Conservation (phyloP, 1,140 invertebrate genomes). For the Trachymyrmex cornetzi region DNA sequence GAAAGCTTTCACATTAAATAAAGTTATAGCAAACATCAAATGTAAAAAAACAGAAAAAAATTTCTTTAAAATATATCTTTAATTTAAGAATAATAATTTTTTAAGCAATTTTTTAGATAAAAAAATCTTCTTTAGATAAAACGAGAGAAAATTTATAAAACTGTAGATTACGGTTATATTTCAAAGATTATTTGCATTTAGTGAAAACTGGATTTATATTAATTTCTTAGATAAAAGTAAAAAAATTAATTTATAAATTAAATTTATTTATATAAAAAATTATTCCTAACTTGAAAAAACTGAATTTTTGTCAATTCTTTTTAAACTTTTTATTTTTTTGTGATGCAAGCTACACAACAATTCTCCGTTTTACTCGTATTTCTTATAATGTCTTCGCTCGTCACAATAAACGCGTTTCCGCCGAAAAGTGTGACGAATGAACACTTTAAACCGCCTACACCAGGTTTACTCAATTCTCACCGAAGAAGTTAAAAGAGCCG, state of each 20-base stretch:
- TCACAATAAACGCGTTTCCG: conserved; percentile 36
- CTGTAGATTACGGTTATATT: not conserved
- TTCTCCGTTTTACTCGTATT: not conserved
- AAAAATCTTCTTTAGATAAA: no score
- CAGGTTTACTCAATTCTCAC: conserved; percentile 32
- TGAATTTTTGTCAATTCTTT: not conserved
- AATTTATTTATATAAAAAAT: not conserved
- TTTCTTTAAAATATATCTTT: not conserved
- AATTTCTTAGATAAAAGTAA: not conserved
- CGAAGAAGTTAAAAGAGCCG: not conserved
- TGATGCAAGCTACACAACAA: not conserved
- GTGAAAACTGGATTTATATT: not conserved
- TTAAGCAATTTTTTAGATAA: no score
- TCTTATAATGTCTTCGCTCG: conserved; percentile 5
- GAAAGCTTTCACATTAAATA: not conserved
- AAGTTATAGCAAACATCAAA: not conserved
- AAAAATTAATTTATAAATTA: not conserved
- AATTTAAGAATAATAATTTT: not conserved
- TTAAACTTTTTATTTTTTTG: not conserved
- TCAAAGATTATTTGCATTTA: not conserved
- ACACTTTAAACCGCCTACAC: conserved; percentile 37
- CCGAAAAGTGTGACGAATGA: not conserved
- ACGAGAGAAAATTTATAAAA: no score
- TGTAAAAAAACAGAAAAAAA: not conserved
- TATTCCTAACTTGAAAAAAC: not conserved